phyloP scores from a whole-genome alignment of 2,888 invertebrate species.

The Furcula furcula region DNA sequence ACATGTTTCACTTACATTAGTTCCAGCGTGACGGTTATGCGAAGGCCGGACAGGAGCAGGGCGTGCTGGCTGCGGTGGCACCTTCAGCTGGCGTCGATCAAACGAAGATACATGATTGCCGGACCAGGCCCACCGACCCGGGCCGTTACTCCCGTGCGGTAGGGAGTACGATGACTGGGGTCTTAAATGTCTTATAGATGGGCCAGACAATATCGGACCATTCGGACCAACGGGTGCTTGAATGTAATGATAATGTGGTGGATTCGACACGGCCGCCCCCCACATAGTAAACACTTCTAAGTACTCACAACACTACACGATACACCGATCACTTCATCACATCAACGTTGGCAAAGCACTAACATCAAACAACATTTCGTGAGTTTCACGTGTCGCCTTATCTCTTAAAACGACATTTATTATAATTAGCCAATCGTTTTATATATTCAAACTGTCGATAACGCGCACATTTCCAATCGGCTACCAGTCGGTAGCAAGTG shows the following conservation, averaged over 20 bases:
- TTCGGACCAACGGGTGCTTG: conserved; percentile 63
- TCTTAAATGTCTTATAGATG: conserved; percentile 59
- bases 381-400: conserved; percentile 53
- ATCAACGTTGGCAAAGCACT: conserved; percentile 54
- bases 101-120: conserved; percentile 78
- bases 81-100: conserved; percentile 71
- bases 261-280: conserved; percentile 74
- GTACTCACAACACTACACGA: conserved; percentile 52
- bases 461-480: conserved; percentile 48
- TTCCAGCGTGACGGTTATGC: conserved; percentile 54
- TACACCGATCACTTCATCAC: conserved; percentile 65
- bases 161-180: conserved; percentile 79
- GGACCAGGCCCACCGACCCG: conserved; percentile 79
- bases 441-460: conserved; percentile 58
- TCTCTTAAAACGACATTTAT: conserved; percentile 50
- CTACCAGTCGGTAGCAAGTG: conserved; percentile 61
- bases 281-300: conserved; percentile 59
- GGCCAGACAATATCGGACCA: conserved; percentile 64
- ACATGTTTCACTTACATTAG: conserved; percentile 52
- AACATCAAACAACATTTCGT: conserved; percentile 53
- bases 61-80: conserved; percentile 70
- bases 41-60: conserved; percentile 67
- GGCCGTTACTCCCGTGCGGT: conserved; percentile 79
- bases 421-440: conserved; percentile 61
- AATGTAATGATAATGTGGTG: conserved; percentile 71